Conservation (phyloP, 2,888 invertebrate species). For the Hecatera dysodea region DNA sequence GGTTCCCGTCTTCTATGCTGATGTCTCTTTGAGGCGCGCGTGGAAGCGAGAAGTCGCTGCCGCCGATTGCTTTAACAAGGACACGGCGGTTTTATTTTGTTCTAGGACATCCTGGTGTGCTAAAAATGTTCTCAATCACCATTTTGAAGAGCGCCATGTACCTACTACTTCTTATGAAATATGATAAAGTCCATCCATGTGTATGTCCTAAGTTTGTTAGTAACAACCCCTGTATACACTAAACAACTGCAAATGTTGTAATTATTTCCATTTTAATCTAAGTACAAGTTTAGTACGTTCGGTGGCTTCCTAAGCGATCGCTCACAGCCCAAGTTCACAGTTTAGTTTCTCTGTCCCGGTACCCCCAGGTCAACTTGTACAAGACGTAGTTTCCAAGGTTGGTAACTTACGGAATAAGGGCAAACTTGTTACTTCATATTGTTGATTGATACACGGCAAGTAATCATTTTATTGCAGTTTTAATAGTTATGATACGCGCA, state of each 20-base stretch:
- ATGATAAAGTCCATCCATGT: too few relatives aligned
- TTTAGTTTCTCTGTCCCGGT: slow-evolving; percentile 55
- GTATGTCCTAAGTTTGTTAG: background rate
- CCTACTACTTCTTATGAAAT: too few relatives aligned
- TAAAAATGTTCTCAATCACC: too few relatives aligned
- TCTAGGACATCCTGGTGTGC: too few relatives aligned
- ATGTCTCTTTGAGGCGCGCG: too few relatives aligned
- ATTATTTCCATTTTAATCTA: slow-evolving; percentile 55
- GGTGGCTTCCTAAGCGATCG: slow-evolving; percentile 54
- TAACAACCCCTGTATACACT: background rate
- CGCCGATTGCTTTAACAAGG: too few relatives aligned
- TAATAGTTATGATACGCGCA: background rate
- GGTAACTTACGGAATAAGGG: slow-evolving; percentile 59
- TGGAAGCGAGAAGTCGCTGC: too few relatives aligned
- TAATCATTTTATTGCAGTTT: background rate
- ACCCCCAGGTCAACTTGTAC: slow-evolving; percentile 64
- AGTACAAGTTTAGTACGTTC: slow-evolving; percentile 44
- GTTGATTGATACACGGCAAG: slow-evolving; percentile 38
- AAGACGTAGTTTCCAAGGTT: slow-evolving; percentile 63
- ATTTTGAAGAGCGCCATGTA: too few relatives aligned
- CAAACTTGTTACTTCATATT: slow-evolving; percentile 59
- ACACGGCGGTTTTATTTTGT: too few relatives aligned
- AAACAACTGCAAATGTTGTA: slow-evolving; percentile 9
- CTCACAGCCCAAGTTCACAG: slow-evolving; percentile 48
- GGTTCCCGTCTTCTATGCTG: too few relatives aligned